These are phyloP conservation scores for Notodonta dromedarius DNA, from an alignment of 2,888 invertebrate genomes.

Conservation along the genomic window DNA sequence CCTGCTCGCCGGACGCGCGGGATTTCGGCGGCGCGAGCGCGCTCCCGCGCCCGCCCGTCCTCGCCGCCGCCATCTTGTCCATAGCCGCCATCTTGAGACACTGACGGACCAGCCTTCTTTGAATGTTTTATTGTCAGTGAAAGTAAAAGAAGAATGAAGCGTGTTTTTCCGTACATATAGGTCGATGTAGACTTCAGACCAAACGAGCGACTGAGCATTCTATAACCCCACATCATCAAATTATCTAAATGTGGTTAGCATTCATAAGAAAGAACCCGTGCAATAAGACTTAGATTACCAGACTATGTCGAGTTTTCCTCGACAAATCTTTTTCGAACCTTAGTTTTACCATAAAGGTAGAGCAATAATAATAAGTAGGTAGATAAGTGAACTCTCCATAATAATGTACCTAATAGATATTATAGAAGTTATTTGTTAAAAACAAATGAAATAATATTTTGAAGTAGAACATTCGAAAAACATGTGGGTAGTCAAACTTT, in stretches of 20 bases:
- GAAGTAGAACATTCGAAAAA: background rate
- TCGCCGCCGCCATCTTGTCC: constrained; percentile 54
- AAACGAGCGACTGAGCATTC: too few relatives aligned
- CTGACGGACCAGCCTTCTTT: constrained; percentile 38
- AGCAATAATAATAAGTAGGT: background rate
- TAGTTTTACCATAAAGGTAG: too few relatives aligned
- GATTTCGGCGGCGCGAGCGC: constrained; percentile 68
- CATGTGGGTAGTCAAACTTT: background rate
- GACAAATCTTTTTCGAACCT: too few relatives aligned
- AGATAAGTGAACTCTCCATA: background rate
- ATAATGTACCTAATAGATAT: constrained; percentile 14
- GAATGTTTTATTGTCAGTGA: background rate
- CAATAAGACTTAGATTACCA: too few relatives aligned
- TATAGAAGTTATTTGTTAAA: constrained; percentile 15
- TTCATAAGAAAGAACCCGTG: too few relatives aligned
- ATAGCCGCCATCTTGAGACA: constrained; percentile 60
- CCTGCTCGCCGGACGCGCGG: constrained; percentile 69
- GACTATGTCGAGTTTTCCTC: too few relatives aligned
- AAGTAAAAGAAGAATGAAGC: background rate
- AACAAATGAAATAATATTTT: constrained; percentile 12
- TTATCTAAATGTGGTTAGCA: too few relatives aligned
- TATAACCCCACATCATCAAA: too few relatives aligned
- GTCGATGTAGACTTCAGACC: too few relatives aligned
- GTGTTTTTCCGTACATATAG: too few relatives aligned
- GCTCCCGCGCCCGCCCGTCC: constrained; percentile 44